Evolutionary conservation across 2,888 invertebrate genomes (phyloP), one percentile per base, ranked within the genome.

Genomic region (Ophion costatus): DNA sequence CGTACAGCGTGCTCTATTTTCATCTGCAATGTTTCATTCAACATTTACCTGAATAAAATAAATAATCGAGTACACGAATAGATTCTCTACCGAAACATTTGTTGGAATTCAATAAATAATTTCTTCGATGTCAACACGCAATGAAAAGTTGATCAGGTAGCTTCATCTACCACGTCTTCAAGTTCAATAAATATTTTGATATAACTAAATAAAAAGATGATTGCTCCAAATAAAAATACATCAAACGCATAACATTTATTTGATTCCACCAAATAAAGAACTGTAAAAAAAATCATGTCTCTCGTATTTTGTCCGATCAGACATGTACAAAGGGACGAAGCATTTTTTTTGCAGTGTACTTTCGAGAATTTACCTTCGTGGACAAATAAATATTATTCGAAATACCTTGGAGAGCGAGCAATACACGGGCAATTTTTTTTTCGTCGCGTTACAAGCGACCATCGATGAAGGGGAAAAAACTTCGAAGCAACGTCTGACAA

Each of bases 341-440:
- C 33, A 59, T 22, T 57, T 11, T 38, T 2, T 59, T 7, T 14
- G 20, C 29, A 22, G 59, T 73, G 38, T 33, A 59, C 33, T 38
- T 56, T 33, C 29, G 29, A 45, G 22, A n/a, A 69, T 69, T n/a
- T n/a, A 69, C 24, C 56, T 22, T 59, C 71, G 69, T 57, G 57
- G 70, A 74, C 74, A 57, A 77, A 80, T 80, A 20, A 80, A 71
- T 70, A 64, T 75, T 14, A 51, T 57, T 74, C 45, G 71, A 76
- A 76, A 66, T 61, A 57, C n/a, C 59, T 73, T 22, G 24, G 20
- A 80, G 67, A 29, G 22, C 75, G 70, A 6, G 24, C 70, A 83
- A 80, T 75, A 75, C 80, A 75, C 42, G 56, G 20, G 42, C 20
- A 79, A 67, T 74, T 38, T 74, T 24, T 51, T 51, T 51, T 51